These are phyloP conservation scores for Mesoclemmys tuberculata DNA, from an alignment of 2,113 vertebrate genomes.

Conservation along the genomic window DNA sequence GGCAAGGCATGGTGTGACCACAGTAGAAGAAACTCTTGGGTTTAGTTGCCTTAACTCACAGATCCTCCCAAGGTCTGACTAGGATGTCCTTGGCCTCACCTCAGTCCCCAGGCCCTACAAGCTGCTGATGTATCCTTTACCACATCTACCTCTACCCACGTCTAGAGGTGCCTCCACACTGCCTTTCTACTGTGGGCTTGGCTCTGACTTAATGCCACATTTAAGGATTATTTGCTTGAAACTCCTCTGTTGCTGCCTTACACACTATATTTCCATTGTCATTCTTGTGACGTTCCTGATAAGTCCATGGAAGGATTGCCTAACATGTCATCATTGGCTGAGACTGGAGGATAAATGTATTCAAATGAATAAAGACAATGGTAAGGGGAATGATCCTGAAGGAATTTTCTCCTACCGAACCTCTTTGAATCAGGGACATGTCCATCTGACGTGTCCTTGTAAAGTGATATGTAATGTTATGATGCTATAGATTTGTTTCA, in stretches of 20 bases:
- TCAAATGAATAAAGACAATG: neutral
- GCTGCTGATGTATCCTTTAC: neutral
- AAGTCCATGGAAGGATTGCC: neutral
- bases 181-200: neutral
- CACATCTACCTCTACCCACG: neutral
- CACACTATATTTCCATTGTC: neutral
- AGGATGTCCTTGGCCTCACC: neutral
- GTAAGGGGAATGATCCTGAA: neutral
- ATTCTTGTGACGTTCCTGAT: neutral
- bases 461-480: neutral
- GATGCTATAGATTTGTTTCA: neutral
- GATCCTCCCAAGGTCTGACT: neutral
- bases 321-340: neutral
- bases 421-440: neutral
- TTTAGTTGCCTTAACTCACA: neutral
- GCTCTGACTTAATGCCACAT: neutral
- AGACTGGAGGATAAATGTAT: neutral
- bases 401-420: neutral
- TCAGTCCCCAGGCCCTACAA: neutral
- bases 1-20: rapidly evolving
- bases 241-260: neutral
- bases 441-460: neutral
- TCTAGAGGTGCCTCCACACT: rapidly evolving
- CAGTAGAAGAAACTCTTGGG: rapidly evolving
- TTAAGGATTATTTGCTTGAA: neutral